These are phyloP conservation scores for Nibea coibor DNA, from an alignment of 2,113 vertebrate species.

Conservation along the genomic window DNA sequence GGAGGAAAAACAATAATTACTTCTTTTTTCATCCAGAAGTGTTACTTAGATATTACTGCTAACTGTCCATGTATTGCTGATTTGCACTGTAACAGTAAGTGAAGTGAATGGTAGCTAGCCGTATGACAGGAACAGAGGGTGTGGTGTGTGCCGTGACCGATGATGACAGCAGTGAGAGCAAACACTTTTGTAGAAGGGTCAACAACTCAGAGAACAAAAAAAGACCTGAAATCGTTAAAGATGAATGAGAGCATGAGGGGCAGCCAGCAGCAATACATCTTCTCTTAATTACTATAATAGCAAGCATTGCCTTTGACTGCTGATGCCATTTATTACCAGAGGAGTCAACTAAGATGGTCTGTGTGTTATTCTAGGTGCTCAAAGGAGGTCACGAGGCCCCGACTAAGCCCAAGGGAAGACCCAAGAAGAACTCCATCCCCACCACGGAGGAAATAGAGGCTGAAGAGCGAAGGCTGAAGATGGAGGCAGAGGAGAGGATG, in stretches of 20 bases:
- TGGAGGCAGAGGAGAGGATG: constrained; percentile 81
- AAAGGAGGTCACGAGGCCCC: constrained; percentile 98
- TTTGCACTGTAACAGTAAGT: neutral
- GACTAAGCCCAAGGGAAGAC: constrained; percentile 97
- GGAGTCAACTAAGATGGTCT: constrained; percentile 53
- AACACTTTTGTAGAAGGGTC: constrained; percentile 76
- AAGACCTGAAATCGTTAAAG: constrained; percentile 74
- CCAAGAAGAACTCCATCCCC: constrained; percentile 99
- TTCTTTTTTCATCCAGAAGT: neutral
- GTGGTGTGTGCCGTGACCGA: constrained; percentile 56
- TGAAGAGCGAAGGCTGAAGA: constrained; percentile 89
- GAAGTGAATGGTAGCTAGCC: neutral
- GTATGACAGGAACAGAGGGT: constrained; percentile 32
- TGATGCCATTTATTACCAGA: constrained; percentile 68
- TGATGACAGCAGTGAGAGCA: constrained; percentile 68
- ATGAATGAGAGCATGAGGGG: constrained; percentile 72
- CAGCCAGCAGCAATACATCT: constrained; percentile 73
- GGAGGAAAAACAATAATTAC: neutral
- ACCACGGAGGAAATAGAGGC: constrained; percentile 97
- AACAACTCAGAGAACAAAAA: constrained; percentile 70
- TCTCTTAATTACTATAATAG: constrained; percentile 84
- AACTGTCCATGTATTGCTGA: neutral
- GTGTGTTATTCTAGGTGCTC: constrained; percentile 87
- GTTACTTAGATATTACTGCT: neutral
- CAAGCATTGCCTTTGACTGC: constrained; percentile 71